Evolutionary conservation across 2,113 vertebrate genomes (phyloP), one percentile per base, ranked within the genome.

Genomic region (Ochotona princeps): DNA sequence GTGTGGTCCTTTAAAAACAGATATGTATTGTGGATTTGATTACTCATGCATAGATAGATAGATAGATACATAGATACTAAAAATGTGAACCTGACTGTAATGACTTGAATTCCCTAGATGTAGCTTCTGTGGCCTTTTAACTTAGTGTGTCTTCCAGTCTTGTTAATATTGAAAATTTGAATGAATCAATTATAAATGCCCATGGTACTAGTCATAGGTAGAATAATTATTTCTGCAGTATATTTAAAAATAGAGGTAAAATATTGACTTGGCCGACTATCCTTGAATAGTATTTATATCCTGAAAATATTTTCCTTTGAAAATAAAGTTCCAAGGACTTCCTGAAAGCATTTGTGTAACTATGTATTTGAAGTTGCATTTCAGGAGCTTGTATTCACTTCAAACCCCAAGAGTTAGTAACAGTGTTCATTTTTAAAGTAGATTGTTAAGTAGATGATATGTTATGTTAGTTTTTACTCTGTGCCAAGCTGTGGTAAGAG

Each of bases 371-470:
- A 89, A 78, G 76, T 91, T 78, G 30, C 25, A 81, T 70, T 94
- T 90, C 38, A 49, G 51, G 85, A 89, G 18, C 38, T 88, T 76
- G 21, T 26, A 63, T 96, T 83, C 49, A 78, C 44, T 89, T 86
- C 26, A 87, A 65, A 60, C 54, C 26, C 38, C 38, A 86, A 82
- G 9, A 32, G 21, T 73, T 92, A 26, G 20, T 87, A 25, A 17
- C 35, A 65, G 73, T 2, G 1, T 47, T 73, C 21, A 44, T 63
- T 84, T 23, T 83, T 32, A 47, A 49, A 65, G 63, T 57, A 81
- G 49, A 83, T 67, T 9, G 78, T 90, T 82, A 44, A 44, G 38
- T 44, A 44, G 38, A 44, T 44, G 38, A 44, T 44, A 6, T 44
- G 6, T 44, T 44, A 28, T 82, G 26, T 69, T 73, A 73, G 18